Conservation (phyloP, 1,140 invertebrate genomes). For the Papilio aristodemus region DNA sequence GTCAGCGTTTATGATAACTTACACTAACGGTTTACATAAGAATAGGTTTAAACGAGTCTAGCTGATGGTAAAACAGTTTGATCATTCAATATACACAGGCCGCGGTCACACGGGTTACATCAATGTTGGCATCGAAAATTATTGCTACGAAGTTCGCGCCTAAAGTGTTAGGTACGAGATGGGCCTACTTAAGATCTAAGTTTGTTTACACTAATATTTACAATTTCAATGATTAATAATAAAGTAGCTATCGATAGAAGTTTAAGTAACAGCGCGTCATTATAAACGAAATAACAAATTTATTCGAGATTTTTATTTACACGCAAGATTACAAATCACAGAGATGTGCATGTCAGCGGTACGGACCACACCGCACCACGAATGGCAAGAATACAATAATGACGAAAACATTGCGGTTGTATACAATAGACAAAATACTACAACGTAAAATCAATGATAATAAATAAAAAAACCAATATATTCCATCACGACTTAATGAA, state of each 20-base stretch:
- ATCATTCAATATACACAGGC: conserved; percentile 65
- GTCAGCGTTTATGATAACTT: conserved; percentile 77
- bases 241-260: conserved; percentile 59
- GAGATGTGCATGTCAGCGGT: conserved; percentile 62
- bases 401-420: not conserved
- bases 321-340: conserved; percentile 76
- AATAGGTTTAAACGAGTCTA: conserved; percentile 56
- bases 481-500: conserved; percentile 16
- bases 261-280: conserved; percentile 68
- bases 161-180: conserved; percentile 74
- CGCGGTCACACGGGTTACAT: conserved; percentile 62
- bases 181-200: conserved; percentile 72
- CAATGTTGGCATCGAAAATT: conserved; percentile 75
- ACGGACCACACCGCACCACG: conserved; percentile 49
- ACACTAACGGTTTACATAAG: conserved; percentile 59
- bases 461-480: conserved; percentile 21
- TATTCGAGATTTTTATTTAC: conserved; percentile 76
- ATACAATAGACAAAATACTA: conserved; percentile 8
- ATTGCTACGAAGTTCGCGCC: conserved; percentile 74
- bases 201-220: conserved; percentile 72
- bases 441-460: conserved; percentile 27
- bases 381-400: conserved; percentile 57
- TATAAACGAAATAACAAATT: conserved; percentile 79
- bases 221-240: conserved; percentile 68
- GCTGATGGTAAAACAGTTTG: conserved; percentile 49